These are phyloP conservation scores for Elephantulus edwardii DNA, from an alignment of 2,113 vertebrate species.

Conservation along the genomic window DNA sequence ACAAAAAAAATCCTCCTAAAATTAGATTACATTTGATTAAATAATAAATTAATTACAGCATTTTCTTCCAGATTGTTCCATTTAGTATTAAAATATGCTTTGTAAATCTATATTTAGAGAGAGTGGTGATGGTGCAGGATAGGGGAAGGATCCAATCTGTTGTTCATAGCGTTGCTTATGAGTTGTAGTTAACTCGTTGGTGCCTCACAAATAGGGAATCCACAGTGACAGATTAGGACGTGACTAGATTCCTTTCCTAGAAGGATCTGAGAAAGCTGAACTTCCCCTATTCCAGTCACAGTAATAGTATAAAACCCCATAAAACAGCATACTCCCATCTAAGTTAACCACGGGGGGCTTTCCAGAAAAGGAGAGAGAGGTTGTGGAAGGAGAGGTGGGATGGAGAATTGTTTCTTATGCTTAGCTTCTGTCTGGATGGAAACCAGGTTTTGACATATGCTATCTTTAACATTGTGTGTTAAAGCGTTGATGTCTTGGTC, in stretches of 20 bases:
- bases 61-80: neutral
- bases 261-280: neutral
- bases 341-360: neutral
- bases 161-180: too few relatives aligned
- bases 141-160: too few relatives aligned
- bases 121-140: too few relatives aligned
- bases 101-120: too few relatives aligned
- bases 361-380: too few relatives aligned
- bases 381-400: neutral
- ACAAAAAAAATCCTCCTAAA: neutral
- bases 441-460: neutral
- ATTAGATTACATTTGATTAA: neutral
- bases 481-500: neutral
- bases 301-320: neutral
- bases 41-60: neutral
- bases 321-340: neutral
- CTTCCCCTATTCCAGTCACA: neutral
- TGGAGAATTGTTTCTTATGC: neutral
- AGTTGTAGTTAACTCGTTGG: too few relatives aligned
- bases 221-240: neutral
- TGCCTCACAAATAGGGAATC: neutral
- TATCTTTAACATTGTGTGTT: neutral
- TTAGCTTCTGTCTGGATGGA: neutral
- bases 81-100: slow-evolving; percentile 6
- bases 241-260: neutral